These are phyloP conservation scores for Zoroaster sp. DNA, from an alignment of 53 echinoderm and acorn worm species.

Conservation along the genomic window DNA sequence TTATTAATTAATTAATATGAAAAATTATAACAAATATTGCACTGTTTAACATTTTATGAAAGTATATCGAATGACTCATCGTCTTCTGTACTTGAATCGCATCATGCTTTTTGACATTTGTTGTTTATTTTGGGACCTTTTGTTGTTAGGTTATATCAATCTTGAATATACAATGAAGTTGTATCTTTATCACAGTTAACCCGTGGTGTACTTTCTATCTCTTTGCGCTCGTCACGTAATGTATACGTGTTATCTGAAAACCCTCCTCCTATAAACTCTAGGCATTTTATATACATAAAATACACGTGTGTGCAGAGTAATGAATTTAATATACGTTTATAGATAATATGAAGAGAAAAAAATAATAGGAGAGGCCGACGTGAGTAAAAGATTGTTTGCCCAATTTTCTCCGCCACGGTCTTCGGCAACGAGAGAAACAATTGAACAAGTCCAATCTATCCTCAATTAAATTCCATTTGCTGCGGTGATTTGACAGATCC, in stretches of 20 bases:
- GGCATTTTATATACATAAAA: background rate
- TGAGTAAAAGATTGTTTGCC: constrained; percentile 43
- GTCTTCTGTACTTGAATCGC: background rate
- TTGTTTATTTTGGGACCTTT: background rate
- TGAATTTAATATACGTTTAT: constrained; percentile 31
- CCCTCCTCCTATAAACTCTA: constrained; percentile 23
- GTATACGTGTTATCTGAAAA: constrained; percentile 23
- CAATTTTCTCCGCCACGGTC: constrained; percentile 19
- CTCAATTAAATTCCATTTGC: constrained; percentile 55
- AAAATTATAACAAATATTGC: background rate
- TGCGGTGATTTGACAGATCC: constrained; percentile 48
- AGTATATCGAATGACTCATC: constrained; percentile 14
- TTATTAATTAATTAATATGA: no score
- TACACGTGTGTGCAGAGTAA: constrained; percentile 13
- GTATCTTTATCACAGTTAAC: constrained; percentile 13
- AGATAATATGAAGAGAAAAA: background rate
- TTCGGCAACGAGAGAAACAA: constrained; percentile 18
- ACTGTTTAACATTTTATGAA: background rate
- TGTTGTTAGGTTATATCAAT: background rate
- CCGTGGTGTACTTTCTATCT: constrained; percentile 6
- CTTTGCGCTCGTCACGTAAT: constrained; percentile 29
- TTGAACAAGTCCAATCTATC: constrained; percentile 47
- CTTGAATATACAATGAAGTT: constrained; percentile 9
- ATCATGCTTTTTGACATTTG: background rate
- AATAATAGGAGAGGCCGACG: constrained; percentile 3